Percentiles rank a stretch among this genome's conserved stretches.
These are phyloP conservation scores for Amphiprion ocellaris DNA, from an alignment of 2,113 vertebrate species.

Conservation along the genomic window DNA sequence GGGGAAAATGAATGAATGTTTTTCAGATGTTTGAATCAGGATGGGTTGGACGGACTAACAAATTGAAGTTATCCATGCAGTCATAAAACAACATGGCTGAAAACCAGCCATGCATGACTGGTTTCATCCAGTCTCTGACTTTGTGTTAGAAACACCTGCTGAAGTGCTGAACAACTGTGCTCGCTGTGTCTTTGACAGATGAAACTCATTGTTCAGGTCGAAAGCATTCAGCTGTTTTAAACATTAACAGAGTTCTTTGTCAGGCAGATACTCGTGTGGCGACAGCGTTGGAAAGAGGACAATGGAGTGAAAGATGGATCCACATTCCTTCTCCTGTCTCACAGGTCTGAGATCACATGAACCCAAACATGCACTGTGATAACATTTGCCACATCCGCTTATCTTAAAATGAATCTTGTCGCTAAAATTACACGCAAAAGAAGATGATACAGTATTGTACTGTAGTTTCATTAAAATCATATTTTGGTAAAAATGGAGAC, in stretches of 20 bases:
- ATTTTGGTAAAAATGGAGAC: too few relatives aligned
- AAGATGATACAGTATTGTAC: too few relatives aligned
- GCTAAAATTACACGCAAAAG: too few relatives aligned
- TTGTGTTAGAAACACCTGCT: conserved; percentile 23
- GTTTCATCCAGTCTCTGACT: background rate
- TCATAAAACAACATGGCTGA: too few relatives aligned
- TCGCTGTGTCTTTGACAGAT: conserved; percentile 30
- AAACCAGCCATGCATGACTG: too few relatives aligned
- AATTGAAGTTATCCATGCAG: too few relatives aligned
- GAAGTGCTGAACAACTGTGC: background rate
- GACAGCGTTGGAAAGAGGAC: conserved; percentile 31
- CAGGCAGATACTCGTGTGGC: conserved; percentile 27
- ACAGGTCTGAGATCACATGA: conserved; percentile 39
- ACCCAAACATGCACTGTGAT: background rate
- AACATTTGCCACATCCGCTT: too few relatives aligned
- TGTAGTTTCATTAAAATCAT: too few relatives aligned
- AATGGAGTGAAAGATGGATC: conserved; percentile 54
- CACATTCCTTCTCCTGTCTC: conserved; percentile 65
- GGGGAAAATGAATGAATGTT: too few relatives aligned
- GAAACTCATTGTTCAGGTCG: conserved; percentile 39
- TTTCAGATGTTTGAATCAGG: too few relatives aligned
- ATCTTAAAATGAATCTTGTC: too few relatives aligned
- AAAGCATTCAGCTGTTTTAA: conserved; percentile 44
- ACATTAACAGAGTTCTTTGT: conserved; percentile 44
- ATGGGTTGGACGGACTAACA: too few relatives aligned